Evolutionary conservation across 2,797 vertebrate species (phyloP).

Genomic region (Okamejei kenojei): DNA sequence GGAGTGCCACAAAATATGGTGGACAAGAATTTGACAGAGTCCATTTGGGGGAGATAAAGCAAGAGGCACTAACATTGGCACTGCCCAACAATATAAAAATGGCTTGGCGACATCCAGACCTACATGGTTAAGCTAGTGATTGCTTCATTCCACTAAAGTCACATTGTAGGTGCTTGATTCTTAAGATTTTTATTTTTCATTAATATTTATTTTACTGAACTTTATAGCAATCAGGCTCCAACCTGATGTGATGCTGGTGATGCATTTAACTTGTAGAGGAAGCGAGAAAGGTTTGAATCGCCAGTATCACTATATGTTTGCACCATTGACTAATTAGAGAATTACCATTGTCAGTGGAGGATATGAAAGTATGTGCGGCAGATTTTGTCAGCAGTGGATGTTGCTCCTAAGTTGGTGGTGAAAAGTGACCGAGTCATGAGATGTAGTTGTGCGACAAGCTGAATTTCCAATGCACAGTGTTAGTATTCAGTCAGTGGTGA

Average conservation of each 20-base stretch:
- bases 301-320: too few species aligned
- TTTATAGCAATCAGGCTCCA: not conserved
- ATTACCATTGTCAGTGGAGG: not conserved
- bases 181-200: not conserved
- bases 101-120: not conserved
- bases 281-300: not conserved
- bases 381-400: too few species aligned
- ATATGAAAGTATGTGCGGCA: too few species aligned
- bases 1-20: not conserved
- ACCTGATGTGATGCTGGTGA: not conserved
- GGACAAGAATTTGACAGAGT: not conserved
- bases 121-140: not conserved
- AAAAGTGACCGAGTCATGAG: too few species aligned
- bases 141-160: not conserved
- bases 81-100: not conserved
- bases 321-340: not conserved
- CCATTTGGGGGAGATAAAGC: not conserved
- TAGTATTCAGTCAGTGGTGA: not conserved
- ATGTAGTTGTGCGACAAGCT: too few species aligned
- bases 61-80: not conserved
- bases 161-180: too few species aligned
- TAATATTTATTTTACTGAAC: not conserved
- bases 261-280: not conserved
- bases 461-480: not conserved
- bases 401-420: too few species aligned